These are phyloP conservation scores for Leptodirus hochenwartii DNA, from an alignment of 2,888 invertebrate genomes.

Conservation along the genomic window DNA sequence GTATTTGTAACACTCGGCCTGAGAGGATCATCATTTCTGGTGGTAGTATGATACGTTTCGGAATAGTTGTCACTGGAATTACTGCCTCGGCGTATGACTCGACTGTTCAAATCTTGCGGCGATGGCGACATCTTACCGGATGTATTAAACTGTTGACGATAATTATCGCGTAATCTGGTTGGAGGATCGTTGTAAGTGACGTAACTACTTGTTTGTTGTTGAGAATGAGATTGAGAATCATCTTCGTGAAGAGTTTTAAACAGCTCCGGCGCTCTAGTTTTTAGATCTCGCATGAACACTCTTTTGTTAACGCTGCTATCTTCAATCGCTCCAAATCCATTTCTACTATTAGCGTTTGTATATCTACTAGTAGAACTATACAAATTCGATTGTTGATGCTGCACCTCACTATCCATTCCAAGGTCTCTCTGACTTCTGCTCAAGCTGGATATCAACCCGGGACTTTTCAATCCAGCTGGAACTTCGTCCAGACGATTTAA, in stretches of 20 bases:
- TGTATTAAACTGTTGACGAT: conserved; percentile 16
- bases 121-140: too few relatives aligned
- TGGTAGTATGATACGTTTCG: conserved; percentile 51
- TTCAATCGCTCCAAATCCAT: conserved; percentile 28
- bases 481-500: conserved; percentile 50
- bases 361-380: conserved; percentile 5
- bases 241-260: conserved; percentile 50
- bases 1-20: conserved; percentile 53
- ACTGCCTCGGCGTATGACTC: conserved; percentile 40
- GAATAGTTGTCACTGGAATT: conserved; percentile 52
- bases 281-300: conserved; percentile 47
- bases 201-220: conserved; percentile 19
- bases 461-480: conserved; percentile 49
- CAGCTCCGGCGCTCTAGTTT: conserved; percentile 51
- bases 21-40: conserved; percentile 44
- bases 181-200: conserved; percentile 27
- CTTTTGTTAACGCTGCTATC: conserved; percentile 45
- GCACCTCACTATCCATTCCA: conserved; percentile 27
- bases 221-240: conserved; percentile 19
- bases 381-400: conserved; percentile 3
- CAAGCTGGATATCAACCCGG: conserved; percentile 70
- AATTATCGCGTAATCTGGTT: conserved; percentile 23
- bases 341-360: conserved; percentile 21
- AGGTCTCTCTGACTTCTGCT: conserved; percentile 68
- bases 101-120: too few relatives aligned